Base-by-base conservation (phyloP, 2,797 vertebrate species). In the Diplodus puntazzo region DNA sequence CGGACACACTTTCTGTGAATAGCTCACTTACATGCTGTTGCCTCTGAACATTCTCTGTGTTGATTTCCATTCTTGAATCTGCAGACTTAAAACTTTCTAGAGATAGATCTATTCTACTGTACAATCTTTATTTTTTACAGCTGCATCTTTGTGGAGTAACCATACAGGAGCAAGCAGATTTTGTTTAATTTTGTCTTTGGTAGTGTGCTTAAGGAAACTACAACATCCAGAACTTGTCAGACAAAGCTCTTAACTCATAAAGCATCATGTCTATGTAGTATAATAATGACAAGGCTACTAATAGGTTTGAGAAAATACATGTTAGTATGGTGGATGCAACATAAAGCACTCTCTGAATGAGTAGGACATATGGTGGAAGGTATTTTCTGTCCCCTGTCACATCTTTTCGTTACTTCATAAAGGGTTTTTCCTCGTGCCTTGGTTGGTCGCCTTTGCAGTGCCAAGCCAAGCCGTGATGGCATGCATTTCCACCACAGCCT, bases 1-100 rank as follows among this genome's bases (percentile, higher is more conserved):
- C 49, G 52, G 78, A 87, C 65, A 77, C 58, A 58, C 62, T 71
- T 84, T 71, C 45, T 86, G 25, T 48, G 49, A 75, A 84, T 77
- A 73, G 59, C 50, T 79, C 50, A 60, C 52, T 43, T 76, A 55
- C 21, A 59, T 61, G 27, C 39, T 21, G 30, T 25, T 58, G 23
- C 42, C 30, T 39, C 48, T 27, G n/a, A 63, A 62, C 58, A 46
- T 57, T 21, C 54, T 66, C n/a, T 30, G n/a, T 39, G 30, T 42
- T 48, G n/a, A 48, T 55, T 55, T 61, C 20, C 17, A 45, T 42
- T 68, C 12, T 52, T 30, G 4, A 46, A 48, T 67, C 20, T 30
- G 1, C 20, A 34, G 23, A 46, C 34, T 54, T 25, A 20, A 16
- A 54, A 53, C 21, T 23, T 34, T 63, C 2, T 27, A 17, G 11